These are phyloP conservation scores for Electrona antarctica DNA, from an alignment of 2,113 vertebrate species.

Conservation along the genomic window DNA sequence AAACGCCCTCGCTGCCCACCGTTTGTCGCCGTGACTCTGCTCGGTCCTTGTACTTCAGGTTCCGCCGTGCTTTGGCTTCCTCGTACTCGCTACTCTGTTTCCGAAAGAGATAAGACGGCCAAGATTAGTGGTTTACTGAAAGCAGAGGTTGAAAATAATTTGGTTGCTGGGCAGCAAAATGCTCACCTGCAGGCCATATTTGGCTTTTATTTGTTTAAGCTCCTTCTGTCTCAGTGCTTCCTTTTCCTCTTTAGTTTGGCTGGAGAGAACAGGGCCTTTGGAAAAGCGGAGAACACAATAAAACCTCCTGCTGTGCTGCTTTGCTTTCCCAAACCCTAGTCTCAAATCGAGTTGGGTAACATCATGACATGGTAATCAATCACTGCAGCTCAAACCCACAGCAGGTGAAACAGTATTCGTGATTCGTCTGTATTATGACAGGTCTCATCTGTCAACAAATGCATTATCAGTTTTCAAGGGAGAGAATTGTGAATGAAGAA, in stretches of 20 bases:
- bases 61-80: constrained; percentile 84
- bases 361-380: background rate
- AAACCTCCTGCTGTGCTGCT: background rate
- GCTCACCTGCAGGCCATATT: constrained; percentile 96
- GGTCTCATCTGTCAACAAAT: no score
- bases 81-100: constrained; percentile 89
- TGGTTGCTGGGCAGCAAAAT: background rate
- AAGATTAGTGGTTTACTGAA: background rate
- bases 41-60: constrained; percentile 91
- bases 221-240: constrained; percentile 90
- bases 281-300: constrained; percentile 51
- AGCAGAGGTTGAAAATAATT: background rate
- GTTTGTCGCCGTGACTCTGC: constrained; percentile 90
- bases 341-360: background rate
- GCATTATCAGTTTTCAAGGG: no score
- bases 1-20: constrained; percentile 91
- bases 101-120: constrained; percentile 28
- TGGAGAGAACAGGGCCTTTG: constrained; percentile 65
- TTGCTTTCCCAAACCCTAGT: background rate
- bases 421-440: no score
- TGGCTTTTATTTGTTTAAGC: constrained; percentile 94
- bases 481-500: background rate
- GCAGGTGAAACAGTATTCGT: background rate
- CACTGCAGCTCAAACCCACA: background rate
- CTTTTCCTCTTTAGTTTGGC: constrained; percentile 89